These are phyloP conservation scores for Xanthorhoe designata DNA, from an alignment of 2,888 invertebrate species.

Conservation along the genomic window DNA sequence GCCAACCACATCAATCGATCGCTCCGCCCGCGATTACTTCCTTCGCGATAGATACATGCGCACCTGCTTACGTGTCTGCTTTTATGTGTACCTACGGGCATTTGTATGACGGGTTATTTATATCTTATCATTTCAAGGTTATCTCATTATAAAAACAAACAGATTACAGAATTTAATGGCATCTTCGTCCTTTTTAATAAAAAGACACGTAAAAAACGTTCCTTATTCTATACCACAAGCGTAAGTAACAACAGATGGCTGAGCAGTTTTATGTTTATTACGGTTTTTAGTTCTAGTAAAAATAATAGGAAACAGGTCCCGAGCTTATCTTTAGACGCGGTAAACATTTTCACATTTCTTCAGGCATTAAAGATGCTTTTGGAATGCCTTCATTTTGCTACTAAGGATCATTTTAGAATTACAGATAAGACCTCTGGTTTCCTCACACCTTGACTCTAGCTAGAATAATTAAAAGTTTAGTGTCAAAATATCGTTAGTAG, in stretches of 20 bases:
- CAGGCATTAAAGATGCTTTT: too few relatives aligned
- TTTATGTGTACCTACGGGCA: neutral
- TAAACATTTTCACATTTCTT: too few relatives aligned
- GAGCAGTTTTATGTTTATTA: too few relatives aligned
- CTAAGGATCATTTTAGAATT: too few relatives aligned
- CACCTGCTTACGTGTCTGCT: neutral
- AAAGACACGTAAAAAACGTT: neutral
- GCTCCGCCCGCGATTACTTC: constrained; percentile 5
- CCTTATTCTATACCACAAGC: too few relatives aligned
- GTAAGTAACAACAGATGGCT: too few relatives aligned
- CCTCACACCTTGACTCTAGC: neutral
- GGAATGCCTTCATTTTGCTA: too few relatives aligned
- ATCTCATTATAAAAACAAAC: neutral
- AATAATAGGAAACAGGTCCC: too few relatives aligned
- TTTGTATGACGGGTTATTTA: neutral
- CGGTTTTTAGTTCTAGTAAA: too few relatives aligned
- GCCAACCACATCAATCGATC: constrained; percentile 2
- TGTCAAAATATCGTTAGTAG: too few relatives aligned
- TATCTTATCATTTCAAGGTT: neutral
- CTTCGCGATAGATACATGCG: constrained; percentile 3
- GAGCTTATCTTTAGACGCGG: too few relatives aligned
- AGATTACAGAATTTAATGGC: neutral
- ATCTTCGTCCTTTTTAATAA: neutral
- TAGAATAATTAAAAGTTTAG: too few relatives aligned
- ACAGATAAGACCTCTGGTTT: neutral